Base-by-base conservation (phyloP, 2,113 vertebrate genomes). In the Sitta europaea region DNA sequence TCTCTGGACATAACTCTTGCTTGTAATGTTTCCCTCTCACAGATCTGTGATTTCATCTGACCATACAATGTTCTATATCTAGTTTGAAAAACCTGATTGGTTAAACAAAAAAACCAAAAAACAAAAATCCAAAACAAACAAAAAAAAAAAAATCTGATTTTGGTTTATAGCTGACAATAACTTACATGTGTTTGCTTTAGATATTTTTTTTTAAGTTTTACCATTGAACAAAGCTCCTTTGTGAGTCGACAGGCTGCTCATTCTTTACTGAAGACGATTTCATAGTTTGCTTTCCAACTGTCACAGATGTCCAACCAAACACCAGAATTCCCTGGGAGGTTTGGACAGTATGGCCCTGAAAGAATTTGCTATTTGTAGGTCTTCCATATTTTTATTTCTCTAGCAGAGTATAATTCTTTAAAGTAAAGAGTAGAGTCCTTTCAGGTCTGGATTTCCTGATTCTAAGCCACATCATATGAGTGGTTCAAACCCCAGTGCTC, bases 21-120 rank as follows among this genome's bases (percentile, higher is more conserved):
- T 75, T 87, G 6, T 14, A 65, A 38, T 12, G 4, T 55, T 61
- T 85, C 17, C 10, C 23, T 74, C 7, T 65, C 15, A 5, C 18
- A 61, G 14, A 48, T 38, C 4, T 42, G 4, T 76, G 33, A 68
- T 57, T 91, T 78, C 24, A 40, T 57, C 25, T 2, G 1, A n/a
- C 3, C 5, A 35, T 29, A 28, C 1, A 43, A 5, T 62, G 28
- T 8, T 40, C 12, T 47, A 6, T 6, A 36, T 24, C 18, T 47
- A 3, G 2, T 47, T 58, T 33, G 27, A 59, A 77, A 90, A 92
- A 47, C 3, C 0, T 5, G 9, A 28, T 24, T 27, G 0, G 3
- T 18, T 63, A 6, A 33, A 70, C 45, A 54, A 31, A 31, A 20
- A 54, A 54, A 20, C 12, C 6, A 31, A 31, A 29, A 53, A 31